Conservation (phyloP, 30 jellyfish, hydroid and myxozoan genomes). For the Hydractinia symbiolongicarpus region DNA sequence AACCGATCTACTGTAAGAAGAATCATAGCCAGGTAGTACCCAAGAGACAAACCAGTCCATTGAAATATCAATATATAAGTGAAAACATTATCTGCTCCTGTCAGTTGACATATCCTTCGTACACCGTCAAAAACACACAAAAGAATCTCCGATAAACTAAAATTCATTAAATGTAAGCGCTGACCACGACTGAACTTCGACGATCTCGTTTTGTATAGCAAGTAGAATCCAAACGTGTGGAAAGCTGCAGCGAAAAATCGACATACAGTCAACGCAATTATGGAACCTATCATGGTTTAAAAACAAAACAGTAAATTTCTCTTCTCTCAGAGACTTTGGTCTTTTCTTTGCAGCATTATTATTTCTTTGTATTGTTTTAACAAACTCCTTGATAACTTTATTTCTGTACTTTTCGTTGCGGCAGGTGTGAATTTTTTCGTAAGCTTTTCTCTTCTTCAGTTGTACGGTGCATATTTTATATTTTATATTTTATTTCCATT, state of each 20-base stretch:
- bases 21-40: slow-evolving; percentile 6
- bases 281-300: no score
- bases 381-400: no score
- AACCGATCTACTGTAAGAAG: background rate
- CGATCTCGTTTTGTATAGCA: background rate
- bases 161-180: slow-evolving; percentile 10
- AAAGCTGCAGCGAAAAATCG: background rate
- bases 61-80: background rate
- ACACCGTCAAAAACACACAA: background rate
- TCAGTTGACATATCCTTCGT: background rate
- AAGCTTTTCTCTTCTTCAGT: no score
- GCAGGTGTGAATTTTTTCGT: no score
- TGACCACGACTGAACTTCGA: slow-evolving; percentile 5
- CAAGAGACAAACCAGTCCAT: slow-evolving; percentile 19
- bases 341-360: no score
- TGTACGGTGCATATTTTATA: no score
- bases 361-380: no score
- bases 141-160: background rate
- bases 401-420: no score
- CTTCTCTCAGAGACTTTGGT: no score
- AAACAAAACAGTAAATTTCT: no score
- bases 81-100: background rate
- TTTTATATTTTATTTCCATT: no score
- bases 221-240: slow-evolving; percentile 1
- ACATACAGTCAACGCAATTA: no score